phyloP scores from a whole-genome alignment of 1,140 invertebrate genomes.

The Drosophila tristis region DNA sequence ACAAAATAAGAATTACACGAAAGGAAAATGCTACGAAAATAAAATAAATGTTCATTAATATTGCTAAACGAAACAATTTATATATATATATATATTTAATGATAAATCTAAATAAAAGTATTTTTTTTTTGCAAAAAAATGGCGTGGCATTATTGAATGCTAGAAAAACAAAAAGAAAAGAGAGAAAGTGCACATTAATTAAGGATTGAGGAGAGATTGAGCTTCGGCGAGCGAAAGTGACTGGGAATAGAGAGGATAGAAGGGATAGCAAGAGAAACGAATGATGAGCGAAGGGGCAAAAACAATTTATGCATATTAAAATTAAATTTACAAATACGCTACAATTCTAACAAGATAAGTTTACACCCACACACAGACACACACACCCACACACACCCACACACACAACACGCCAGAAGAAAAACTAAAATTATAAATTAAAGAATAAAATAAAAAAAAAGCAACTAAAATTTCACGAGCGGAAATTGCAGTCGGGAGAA shows the following conservation, averaged over 20 bases:
- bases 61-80: slow-evolving; percentile 43
- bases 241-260: background rate
- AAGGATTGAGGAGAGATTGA: slow-evolving; percentile 19
- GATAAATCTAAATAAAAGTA: slow-evolving; percentile 20
- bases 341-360: slow-evolving; percentile 64
- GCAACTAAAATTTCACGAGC: slow-evolving; percentile 23
- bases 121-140: slow-evolving; percentile 43
- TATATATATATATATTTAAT: slow-evolving; percentile 28
- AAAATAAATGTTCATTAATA: slow-evolving; percentile 52
- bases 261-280: background rate
- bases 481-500: slow-evolving; percentile 48
- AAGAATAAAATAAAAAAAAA: slow-evolving; percentile 7
- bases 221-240: too few relatives aligned
- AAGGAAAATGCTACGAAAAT: slow-evolving; percentile 34
- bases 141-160: slow-evolving; percentile 18
- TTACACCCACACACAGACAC: slow-evolving; percentile 36
- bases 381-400: slow-evolving; percentile 14
- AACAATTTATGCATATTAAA: slow-evolving; percentile 73
- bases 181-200: slow-evolving; percentile 39
- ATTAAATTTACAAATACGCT: slow-evolving; percentile 67
- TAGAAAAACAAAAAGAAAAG: slow-evolving; percentile 8
- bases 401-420: slow-evolving; percentile 13
- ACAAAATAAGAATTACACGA: slow-evolving; percentile 29
- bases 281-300: slow-evolving; percentile 23
- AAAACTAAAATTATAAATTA: slow-evolving; percentile 22